Conservation (phyloP, 2,797 vertebrate genomes). For the Cottoperca gobio region DNA sequence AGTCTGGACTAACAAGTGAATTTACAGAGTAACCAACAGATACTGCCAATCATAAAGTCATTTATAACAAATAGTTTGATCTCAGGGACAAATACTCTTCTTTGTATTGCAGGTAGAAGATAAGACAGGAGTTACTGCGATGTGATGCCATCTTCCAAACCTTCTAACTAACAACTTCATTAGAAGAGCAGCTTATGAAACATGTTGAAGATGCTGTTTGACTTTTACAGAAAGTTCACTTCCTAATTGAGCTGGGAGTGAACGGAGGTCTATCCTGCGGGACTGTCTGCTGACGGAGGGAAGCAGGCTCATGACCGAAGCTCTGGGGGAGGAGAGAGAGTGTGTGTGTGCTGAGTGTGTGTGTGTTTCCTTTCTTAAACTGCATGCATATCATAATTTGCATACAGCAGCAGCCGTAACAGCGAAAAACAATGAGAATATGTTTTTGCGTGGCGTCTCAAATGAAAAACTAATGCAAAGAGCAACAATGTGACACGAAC, state of each 20-base stretch:
- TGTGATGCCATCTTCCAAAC: conserved; percentile 3
- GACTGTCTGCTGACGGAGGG: conserved; percentile 38
- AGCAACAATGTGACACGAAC: neutral
- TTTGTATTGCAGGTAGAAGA: neutral
- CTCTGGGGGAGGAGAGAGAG: conserved; percentile 23
- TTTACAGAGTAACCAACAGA: neutral
- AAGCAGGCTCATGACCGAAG: conserved; percentile 62
- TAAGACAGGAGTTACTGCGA: neutral
- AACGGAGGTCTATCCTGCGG: conserved; percentile 33
- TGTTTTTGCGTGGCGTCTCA: neutral
- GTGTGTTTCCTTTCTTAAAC: conserved; percentile 19
- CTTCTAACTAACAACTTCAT: conserved; percentile 8
- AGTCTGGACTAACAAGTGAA: neutral
- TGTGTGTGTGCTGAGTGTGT: neutral
- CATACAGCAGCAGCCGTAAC: neutral
- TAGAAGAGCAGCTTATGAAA: neutral
- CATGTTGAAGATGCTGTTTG: neutral
- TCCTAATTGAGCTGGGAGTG: conserved; percentile 26
- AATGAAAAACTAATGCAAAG: conserved; percentile 16
- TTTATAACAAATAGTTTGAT: neutral
- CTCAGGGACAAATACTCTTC: neutral
- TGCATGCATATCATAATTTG: conserved; percentile 5
- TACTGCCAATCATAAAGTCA: neutral
- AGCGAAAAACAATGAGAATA: conserved; percentile 20
- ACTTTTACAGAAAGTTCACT: conserved; percentile 21